phyloP scores from a whole-genome alignment of 1,140 invertebrate species.

The Aphelenchoides fujianensis region DNA sequence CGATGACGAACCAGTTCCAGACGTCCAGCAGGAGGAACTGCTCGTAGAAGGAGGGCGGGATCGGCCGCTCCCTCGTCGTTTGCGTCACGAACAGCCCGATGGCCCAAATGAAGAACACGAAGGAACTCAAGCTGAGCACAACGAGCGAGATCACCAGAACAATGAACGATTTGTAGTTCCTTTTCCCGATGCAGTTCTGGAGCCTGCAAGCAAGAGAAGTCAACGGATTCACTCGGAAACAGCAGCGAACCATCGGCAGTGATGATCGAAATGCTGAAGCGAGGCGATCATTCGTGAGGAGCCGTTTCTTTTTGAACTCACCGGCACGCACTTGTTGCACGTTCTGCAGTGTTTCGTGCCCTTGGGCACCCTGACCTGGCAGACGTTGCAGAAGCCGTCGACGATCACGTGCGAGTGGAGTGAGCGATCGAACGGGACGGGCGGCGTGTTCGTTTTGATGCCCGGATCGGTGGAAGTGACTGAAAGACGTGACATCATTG shows the following conservation, averaged over 20 bases:
- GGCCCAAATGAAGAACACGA: slow-evolving; percentile 19
- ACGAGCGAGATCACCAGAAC: slow-evolving; percentile 22
- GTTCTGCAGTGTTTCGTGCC: slow-evolving; percentile 84
- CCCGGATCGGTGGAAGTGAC: slow-evolving; percentile 15
- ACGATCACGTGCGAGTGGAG: slow-evolving; percentile 89
- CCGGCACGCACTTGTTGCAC: slow-evolving; percentile 87
- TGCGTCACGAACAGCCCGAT: slow-evolving; percentile 13
- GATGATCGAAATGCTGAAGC: slow-evolving; percentile 87
- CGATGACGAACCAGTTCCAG: slow-evolving; percentile 24
- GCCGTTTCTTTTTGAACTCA: too few species aligned
- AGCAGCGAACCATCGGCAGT: slow-evolving; percentile 96
- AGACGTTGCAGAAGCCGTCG: slow-evolving; percentile 86
- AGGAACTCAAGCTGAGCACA: slow-evolving; percentile 20
- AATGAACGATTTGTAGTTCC: slow-evolving; percentile 22
- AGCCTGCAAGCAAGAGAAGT: too few species aligned
- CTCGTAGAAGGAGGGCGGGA: slow-evolving; percentile 10
- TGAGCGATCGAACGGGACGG: slow-evolving; percentile 72
- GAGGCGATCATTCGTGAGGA: too few species aligned
- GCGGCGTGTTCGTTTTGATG: not conserved
- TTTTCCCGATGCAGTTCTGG: slow-evolving; percentile 70
- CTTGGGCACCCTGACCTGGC: slow-evolving; percentile 73
- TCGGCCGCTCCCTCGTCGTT: slow-evolving; percentile 3
- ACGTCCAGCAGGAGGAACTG: slow-evolving; percentile 19
- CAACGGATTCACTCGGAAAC: too few species aligned
- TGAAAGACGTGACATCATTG: not conserved